These are phyloP conservation scores for Cephalotes varians DNA, from an alignment of 2,888 invertebrate genomes.

Conservation along the genomic window DNA sequence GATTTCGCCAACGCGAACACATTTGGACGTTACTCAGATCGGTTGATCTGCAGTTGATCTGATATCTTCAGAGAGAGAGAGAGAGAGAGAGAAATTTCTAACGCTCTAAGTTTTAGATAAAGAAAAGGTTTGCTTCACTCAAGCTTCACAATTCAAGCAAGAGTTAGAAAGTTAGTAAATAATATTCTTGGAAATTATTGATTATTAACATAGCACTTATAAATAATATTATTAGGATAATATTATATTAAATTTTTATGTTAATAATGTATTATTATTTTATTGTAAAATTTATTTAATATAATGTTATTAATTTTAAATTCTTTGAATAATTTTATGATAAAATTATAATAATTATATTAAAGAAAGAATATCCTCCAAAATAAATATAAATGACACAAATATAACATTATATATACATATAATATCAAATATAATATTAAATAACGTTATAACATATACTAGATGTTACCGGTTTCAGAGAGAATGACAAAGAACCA, in stretches of 20 bases:
- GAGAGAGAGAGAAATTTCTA: too few relatives aligned
- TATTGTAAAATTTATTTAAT: not conserved
- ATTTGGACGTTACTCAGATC: not conserved
- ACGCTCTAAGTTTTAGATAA: not conserved
- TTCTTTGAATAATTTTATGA: not conserved
- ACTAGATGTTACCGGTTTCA: not conserved
- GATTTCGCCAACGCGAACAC: constrained; percentile 5
- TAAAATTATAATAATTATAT: not conserved
- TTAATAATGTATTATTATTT: not conserved
- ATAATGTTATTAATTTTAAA: not conserved
- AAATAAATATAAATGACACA: not conserved
- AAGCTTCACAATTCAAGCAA: not conserved
- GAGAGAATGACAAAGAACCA: not conserved
- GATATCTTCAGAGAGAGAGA: too few relatives aligned
- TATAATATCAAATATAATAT: not conserved
- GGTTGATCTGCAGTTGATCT: too few relatives aligned
- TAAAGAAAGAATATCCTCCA: not conserved
- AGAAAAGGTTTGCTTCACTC: too few relatives aligned
- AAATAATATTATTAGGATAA: not conserved
- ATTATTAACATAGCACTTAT: not conserved
- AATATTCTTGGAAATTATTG: not conserved
- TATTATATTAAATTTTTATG: not conserved
- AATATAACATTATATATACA: not conserved
- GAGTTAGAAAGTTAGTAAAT: not conserved
- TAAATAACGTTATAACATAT: not conserved